Evolutionary conservation across 2,113 vertebrate genomes (phyloP).

Genomic region (Picathartes gymnocephalus): DNA sequence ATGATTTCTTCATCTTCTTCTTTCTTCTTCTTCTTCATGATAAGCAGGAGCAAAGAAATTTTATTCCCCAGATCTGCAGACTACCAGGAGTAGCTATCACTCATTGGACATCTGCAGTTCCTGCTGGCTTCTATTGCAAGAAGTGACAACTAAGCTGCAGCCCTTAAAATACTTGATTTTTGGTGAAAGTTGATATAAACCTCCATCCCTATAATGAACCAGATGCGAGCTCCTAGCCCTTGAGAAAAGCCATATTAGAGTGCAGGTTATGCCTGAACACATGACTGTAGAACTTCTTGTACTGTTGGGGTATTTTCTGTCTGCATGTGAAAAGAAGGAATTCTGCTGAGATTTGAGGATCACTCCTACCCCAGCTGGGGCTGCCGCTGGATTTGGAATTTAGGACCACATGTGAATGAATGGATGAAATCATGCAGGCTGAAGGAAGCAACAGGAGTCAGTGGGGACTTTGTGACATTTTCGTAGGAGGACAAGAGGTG

Average conservation of each 20-base stretch:
- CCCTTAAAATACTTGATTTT: neutral
- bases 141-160: neutral
- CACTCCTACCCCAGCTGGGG: neutral
- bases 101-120: neutral
- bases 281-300: neutral
- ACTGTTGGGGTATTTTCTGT: neutral
- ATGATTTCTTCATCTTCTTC: neutral
- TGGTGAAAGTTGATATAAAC: neutral
- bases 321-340: neutral
- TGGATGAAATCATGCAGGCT: conserved; percentile 14
- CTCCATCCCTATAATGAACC: neutral
- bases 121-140: neutral
- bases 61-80: neutral
- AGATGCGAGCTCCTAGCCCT: neutral
- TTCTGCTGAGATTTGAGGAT: neutral
- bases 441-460: neutral
- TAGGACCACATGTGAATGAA: neutral
- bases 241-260: neutral
- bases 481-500: conserved; percentile 5
- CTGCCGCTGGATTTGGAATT: neutral
- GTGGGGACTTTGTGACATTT: neutral
- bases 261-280: neutral
- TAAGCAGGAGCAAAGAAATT: neutral
- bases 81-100: neutral
- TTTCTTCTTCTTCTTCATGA: neutral